Conservation (phyloP, 1,140 invertebrate genomes). For the Scaptomyza graminum region DNA sequence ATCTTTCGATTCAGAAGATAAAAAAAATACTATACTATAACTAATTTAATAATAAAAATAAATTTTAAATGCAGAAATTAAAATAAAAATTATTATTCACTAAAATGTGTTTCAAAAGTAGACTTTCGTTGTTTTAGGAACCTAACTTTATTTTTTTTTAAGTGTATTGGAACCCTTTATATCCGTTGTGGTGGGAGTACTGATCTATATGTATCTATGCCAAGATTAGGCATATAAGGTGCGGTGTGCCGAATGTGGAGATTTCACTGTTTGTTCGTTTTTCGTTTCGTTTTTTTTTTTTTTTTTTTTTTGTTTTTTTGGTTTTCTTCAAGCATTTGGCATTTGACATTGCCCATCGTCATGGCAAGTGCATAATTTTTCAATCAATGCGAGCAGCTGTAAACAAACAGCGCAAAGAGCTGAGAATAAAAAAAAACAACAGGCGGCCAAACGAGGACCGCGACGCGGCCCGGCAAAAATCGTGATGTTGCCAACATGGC, state of each 20-base stretch:
- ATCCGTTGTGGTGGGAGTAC: neutral
- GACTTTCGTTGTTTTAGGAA: neutral
- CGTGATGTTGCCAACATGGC: constrained; percentile 50
- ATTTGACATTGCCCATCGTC: constrained; percentile 74
- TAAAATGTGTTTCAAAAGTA: neutral
- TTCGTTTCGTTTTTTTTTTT: constrained; percentile 10
- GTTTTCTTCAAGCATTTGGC: constrained; percentile 52
- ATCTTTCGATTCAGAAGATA: too few species aligned
- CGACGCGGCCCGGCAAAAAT: constrained; percentile 24
- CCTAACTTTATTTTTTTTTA: neutral
- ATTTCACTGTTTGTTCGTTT: constrained; percentile 38
- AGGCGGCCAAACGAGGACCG: constrained; percentile 23
- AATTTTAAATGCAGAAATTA: too few species aligned
- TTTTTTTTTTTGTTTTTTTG: constrained; percentile 16
- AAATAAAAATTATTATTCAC: too few species aligned
- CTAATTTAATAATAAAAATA: too few species aligned
- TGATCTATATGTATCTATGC: constrained; percentile 41
- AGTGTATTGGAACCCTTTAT: neutral
- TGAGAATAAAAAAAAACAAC: constrained; percentile 41
- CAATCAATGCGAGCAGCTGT: constrained; percentile 79
- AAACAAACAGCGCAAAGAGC: constrained; percentile 63
- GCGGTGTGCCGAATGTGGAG: constrained; percentile 24
- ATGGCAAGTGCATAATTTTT: constrained; percentile 82
- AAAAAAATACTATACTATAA: too few species aligned
- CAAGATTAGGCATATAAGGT: constrained; percentile 48